Evolutionary conservation across 2,888 invertebrate species (phyloP), one percentile per base, ranked within the genome.

Genomic region (Spialia ferax): DNA sequence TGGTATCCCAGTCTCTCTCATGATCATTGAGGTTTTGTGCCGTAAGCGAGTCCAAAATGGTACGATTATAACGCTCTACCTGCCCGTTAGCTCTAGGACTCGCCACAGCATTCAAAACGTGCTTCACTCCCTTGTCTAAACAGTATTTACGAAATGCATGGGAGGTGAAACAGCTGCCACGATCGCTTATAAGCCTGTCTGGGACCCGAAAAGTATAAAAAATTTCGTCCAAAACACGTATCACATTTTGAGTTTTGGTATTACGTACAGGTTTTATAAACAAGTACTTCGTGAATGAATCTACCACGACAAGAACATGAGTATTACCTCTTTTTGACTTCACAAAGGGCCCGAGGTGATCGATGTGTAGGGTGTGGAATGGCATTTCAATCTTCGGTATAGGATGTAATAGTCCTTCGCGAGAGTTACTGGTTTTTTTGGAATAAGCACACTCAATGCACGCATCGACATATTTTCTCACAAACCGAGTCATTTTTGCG

Each of bases 241-340:
- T 35, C 35, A 35, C 35, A 13, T 35, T 35, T 11, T 35, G 35
- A 35, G 35, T 35, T 11, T 35, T 35, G 11, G 35, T 35, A 35
- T 35, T 35, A 35, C 35, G 11, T 35, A 35, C 35, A 2, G 35
- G 35, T 35, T 35, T 35, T 35, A 35, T 35, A 13, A 35, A 35
- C 11, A 35, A 35, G 11, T 35, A 35, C 11, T 35, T 35, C 11
- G 35, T 35, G 11, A 35, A 35, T 35, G 35, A 69, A 38, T 74
- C 71, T 6, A 71, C 54, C 1, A 71, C 42, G 0, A 63, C 66
- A 3, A 74, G 54, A 0, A 72, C 1, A 57, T 73, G 54, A 0
- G 60, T 55, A 56, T 71, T 57, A 0, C 71, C 70, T 18, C 42
- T 35, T 10, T 65, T 72, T 3, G 88, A 88, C 72, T 88, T 97